Evolutionary conservation across 2,113 vertebrate species (phyloP), one percentile per base, ranked within the genome.

Genomic region (Odontesthes bonariensis): DNA sequence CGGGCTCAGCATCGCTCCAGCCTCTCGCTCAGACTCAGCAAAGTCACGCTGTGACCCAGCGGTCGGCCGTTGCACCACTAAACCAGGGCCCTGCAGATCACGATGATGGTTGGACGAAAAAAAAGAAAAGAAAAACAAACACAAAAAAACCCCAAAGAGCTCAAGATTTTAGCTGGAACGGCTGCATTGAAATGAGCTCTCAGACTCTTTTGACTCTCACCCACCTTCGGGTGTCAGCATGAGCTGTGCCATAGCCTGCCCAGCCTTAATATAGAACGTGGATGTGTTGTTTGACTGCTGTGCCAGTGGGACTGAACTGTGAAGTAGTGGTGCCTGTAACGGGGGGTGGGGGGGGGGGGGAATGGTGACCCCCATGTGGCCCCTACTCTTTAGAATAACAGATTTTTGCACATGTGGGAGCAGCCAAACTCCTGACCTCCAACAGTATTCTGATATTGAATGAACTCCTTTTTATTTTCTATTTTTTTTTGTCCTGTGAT

Each of bases 21-120:
- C 79, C 92, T 96, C 86, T 94, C 93, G 19, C 91, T 94, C 40
- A 85, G 96, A 60, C 94, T 93, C 79, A 96, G 95, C 90, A 97
- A 97, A 84, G 93, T 96, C 56, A 94, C 95, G 0, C 93, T 95
- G 75, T 98, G 94, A 95, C 83, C 53, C 71, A 23, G 40, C 19
- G 3, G 17, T 16, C 57, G n/a, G 69, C 71, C 78, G 35, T 27
- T 4, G n/a, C 49, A 17, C 72, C 76, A 49, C 42, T 53, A 46
- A 55, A 10, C 11, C 46, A 8, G 11, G 49, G 16, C 0, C 7
- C 2, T 17, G 1, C 33, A 10, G 57, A 69, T 14, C 44, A 55
- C 9, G 31, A 7, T 6, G 6, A 54, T 56, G 46, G 46, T 65
- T 33, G 75, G 63, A 86, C 10, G 38, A 4, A 9, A 9, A 69